Conservation (phyloP, 92 coral and sea anemone genomes). For the Metridium senile region DNA sequence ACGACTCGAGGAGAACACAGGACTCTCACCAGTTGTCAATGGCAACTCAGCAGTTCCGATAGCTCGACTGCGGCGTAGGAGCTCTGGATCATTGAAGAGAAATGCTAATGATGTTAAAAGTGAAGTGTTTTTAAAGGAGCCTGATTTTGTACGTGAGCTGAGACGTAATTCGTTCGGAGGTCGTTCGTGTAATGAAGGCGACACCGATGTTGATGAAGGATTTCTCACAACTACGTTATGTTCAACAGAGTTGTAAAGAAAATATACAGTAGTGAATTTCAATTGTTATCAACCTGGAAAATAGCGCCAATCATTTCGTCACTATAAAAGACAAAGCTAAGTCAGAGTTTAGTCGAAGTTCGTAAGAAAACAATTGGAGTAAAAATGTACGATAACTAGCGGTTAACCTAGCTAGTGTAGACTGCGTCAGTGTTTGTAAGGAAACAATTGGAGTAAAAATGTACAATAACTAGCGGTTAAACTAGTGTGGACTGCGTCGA, state of each 20-base stretch:
- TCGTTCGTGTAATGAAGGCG: background rate
- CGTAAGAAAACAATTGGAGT: too few species aligned
- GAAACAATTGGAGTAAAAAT: too few species aligned
- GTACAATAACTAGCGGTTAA: too few species aligned
- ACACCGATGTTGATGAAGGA: conserved; percentile 9
- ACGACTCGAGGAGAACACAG: background rate
- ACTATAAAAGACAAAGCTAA: too few species aligned
- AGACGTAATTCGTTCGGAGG: conserved; percentile 30
- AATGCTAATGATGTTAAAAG: conserved; percentile 10
- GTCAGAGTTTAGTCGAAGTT: too few species aligned
- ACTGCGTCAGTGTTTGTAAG: too few species aligned
- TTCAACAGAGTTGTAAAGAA: conserved; percentile 10
- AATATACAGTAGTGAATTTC: background rate
- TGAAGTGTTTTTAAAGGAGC: conserved; percentile 15
- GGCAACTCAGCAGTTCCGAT: too few species aligned
- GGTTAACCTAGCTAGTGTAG: too few species aligned
- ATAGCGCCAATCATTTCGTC: too few species aligned
- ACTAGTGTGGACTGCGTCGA: too few species aligned
- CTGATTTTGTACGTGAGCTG: conserved; percentile 13
- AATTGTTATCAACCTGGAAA: background rate
- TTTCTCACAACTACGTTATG: conserved; percentile 24
- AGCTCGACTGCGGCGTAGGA: background rate
- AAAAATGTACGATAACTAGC: too few species aligned
- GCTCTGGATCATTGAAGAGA: conserved; percentile 2
- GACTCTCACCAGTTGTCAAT: background rate